phyloP scores from a whole-genome alignment of 2,888 invertebrate species.

The Eucriotettix oculatus region DNA sequence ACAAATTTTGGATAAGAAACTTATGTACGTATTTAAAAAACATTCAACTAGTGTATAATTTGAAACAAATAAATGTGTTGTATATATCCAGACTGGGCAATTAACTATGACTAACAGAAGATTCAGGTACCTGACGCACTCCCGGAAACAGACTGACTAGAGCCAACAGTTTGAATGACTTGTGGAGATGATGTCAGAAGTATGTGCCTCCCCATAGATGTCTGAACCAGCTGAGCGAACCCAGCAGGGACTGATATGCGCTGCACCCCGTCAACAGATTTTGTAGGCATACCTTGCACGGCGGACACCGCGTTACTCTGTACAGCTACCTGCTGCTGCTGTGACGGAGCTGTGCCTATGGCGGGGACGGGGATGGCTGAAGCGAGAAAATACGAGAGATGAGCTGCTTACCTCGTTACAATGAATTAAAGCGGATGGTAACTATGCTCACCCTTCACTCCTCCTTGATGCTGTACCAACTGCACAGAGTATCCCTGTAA shows the following conservation, averaged over 20 bases:
- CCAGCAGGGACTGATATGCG: slow-evolving; percentile 8
- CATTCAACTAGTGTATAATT: too few relatives aligned
- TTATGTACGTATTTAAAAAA: too few relatives aligned
- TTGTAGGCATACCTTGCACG: background rate
- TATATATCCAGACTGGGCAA: too few relatives aligned
- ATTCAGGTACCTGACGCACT: background rate
- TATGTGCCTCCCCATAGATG: slow-evolving; percentile 50
- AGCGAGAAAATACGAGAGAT: background rate
- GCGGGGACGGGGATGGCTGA: background rate
- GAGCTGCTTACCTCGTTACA: background rate
- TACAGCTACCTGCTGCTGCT: slow-evolving; percentile 12
- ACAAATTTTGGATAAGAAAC: too few relatives aligned
- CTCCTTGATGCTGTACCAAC: slow-evolving; percentile 35
- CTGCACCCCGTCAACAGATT: slow-evolving; percentile 4
- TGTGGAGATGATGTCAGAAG: slow-evolving; percentile 34
- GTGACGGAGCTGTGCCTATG: slow-evolving; percentile 11
- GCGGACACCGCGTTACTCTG: background rate
- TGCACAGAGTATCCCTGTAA: slow-evolving; percentile 33
- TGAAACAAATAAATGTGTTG: too few relatives aligned
- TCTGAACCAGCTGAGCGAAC: slow-evolving; percentile 52
- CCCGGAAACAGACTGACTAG: slow-evolving; percentile 7
- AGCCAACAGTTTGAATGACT: slow-evolving; percentile 20
- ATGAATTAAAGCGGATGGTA: background rate
- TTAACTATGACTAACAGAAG: too few relatives aligned
- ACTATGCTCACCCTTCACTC: slow-evolving; percentile 30